phyloP scores from a whole-genome alignment of 2,797 vertebrate genomes.

The Manis javanica region DNA sequence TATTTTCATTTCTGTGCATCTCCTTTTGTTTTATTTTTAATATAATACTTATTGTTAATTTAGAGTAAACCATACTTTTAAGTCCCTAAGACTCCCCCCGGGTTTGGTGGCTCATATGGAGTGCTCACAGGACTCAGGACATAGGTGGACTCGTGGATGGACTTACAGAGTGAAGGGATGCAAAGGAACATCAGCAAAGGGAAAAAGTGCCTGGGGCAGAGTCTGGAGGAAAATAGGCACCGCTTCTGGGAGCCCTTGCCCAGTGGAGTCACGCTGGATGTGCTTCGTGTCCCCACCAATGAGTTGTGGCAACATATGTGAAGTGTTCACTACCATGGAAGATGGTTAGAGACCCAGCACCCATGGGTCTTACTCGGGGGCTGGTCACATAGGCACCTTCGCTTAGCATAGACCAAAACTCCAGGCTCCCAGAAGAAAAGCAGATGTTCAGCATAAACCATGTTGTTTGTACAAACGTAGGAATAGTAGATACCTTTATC shows the following conservation, averaged over 20 bases:
- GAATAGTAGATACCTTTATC: background rate
- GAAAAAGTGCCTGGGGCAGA: background rate
- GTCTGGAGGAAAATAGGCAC: background rate
- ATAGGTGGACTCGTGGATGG: background rate
- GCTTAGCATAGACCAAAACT: background rate
- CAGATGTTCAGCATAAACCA: background rate
- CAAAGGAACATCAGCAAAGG: background rate
- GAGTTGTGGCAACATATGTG: background rate
- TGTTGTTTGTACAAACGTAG: background rate
- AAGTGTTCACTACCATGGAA: background rate
- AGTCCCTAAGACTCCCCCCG: background rate
- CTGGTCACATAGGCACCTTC: background rate
- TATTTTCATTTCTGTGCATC: background rate
- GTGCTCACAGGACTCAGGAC: background rate
- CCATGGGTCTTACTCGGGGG: background rate
- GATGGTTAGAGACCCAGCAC: background rate
- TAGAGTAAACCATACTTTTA: background rate
- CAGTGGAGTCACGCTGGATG: background rate
- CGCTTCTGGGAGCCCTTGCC: background rate
- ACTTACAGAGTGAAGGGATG: background rate
- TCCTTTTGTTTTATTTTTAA: conserved; percentile 40
- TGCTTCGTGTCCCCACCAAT: background rate
- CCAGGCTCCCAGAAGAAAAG: background rate
- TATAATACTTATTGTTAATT: background rate
- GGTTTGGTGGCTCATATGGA: background rate